phyloP scores from a whole-genome alignment of 1,140 invertebrate genomes.

The Argopecten irradians region DNA sequence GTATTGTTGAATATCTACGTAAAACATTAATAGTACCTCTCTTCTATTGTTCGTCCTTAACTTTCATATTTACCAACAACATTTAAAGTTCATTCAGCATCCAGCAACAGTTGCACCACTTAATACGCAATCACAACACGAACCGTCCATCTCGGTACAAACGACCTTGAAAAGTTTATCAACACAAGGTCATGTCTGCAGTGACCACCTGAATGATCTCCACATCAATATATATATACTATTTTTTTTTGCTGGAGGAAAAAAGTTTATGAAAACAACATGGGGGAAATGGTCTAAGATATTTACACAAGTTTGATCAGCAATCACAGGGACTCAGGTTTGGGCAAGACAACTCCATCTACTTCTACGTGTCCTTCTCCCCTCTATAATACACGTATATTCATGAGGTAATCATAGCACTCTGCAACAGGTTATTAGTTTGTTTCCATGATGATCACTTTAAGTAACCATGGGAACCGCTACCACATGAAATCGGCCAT shows the following conservation, averaged over 20 bases:
- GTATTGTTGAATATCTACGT: not conserved
- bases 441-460: not conserved
- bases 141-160: not conserved
- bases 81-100: not conserved
- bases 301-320: not conserved
- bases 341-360: conserved; percentile 13
- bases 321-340: not conserved
- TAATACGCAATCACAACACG: not conserved
- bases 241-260: not conserved
- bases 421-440: not conserved
- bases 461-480: not conserved
- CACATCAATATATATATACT: conserved; percentile 6
- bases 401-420: not conserved
- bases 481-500: conserved; percentile 15
- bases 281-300: not conserved
- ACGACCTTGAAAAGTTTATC: not conserved
- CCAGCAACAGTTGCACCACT: not conserved
- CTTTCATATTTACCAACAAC: not conserved
- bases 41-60: not conserved
- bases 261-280: not conserved
- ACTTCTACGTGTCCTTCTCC: not conserved
- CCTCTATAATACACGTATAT: not conserved
- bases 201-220: not conserved
- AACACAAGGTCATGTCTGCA: not conserved
- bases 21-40: not conserved